Evolutionary conservation across 2,113 vertebrate species (phyloP), one percentile per base, ranked within the genome.

Genomic region (Prochilodus magdalenae): DNA sequence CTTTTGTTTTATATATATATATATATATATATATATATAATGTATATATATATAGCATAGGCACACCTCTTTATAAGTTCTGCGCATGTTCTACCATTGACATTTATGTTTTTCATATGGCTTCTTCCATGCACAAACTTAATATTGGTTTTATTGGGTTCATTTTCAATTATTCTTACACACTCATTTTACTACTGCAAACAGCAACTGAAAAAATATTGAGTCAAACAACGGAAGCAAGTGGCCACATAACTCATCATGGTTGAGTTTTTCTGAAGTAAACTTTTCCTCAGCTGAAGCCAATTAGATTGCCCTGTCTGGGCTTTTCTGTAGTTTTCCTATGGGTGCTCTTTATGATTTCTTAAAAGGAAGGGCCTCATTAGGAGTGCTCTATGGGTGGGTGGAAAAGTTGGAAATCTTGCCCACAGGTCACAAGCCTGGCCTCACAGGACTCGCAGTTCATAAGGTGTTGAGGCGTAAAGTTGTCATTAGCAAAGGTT

Each of bases 291-390:
- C 59, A 24, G 30, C 73, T 70, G 79, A 70, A 80, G 79, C 79
- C 70, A 80, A 73, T 80, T 80, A 73, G 24, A 51, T 73, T 63
- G 79, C 44, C 57, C 33, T 53, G 63, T 40, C 57, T 67, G 47
- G 59, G 70, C 70, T 26, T 73, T 80, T 62, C 60, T 73, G 59
- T 79, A 69, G 22, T 72, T 80, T 63, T 73, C 57, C 79, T 11
- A 73, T 65, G 70, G 79, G 63, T 73, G 79, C 33, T 80, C 40
- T 63, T 80, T 63, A 72, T 18, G 79, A 67, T 65, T 49, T 33
- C 40, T 73, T 44, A 80, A 62, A 44, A 44, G 40, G 79, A 49
- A 73, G 70, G 57, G 33, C 59, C 70, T 80, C 78, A 80, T 80
- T 80, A 80, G 69, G 47, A 59, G 22, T 30, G 57, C 59, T 65